These are phyloP conservation scores for Pseudochaenichthys georgianus DNA, from an alignment of 2,797 vertebrate genomes.

Conservation along the genomic window DNA sequence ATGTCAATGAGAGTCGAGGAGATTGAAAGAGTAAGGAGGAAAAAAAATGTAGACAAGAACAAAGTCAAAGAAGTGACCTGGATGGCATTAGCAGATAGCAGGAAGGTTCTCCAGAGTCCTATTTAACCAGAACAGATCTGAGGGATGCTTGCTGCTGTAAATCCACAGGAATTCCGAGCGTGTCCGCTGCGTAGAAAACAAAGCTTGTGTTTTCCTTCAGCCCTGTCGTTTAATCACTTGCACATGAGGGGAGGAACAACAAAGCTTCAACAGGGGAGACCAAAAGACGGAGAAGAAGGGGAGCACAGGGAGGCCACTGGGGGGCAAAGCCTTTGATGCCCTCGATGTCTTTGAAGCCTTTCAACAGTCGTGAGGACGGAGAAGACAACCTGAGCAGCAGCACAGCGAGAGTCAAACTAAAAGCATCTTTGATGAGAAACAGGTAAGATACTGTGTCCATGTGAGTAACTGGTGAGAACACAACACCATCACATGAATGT, in stretches of 20 bases:
- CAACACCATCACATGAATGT: neutral
- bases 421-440: neutral
- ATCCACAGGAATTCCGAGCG: constrained; percentile 74
- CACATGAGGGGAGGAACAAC: constrained; percentile 78
- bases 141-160: constrained; percentile 67
- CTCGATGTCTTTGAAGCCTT: constrained; percentile 61
- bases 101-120: constrained; percentile 64
- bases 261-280: constrained; percentile 57
- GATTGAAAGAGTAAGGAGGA: neutral
- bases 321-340: constrained; percentile 70
- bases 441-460: neutral
- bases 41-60: constrained; percentile 11
- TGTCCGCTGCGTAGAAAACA: constrained; percentile 74
- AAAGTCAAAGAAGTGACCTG: constrained; percentile 18
- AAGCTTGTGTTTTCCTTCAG: constrained; percentile 75
- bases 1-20: neutral
- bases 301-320: constrained; percentile 60
- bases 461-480: neutral
- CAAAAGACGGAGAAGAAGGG: constrained; percentile 44
- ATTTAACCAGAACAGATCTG: constrained; percentile 73
- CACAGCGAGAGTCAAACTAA: constrained; percentile 31
- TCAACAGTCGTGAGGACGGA: constrained; percentile 50
- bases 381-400: constrained; percentile 45
- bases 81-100: constrained; percentile 45
- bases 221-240: constrained; percentile 79